Conservation (phyloP, 2,888 invertebrate species). For the Pandemis cinnamomeana region DNA sequence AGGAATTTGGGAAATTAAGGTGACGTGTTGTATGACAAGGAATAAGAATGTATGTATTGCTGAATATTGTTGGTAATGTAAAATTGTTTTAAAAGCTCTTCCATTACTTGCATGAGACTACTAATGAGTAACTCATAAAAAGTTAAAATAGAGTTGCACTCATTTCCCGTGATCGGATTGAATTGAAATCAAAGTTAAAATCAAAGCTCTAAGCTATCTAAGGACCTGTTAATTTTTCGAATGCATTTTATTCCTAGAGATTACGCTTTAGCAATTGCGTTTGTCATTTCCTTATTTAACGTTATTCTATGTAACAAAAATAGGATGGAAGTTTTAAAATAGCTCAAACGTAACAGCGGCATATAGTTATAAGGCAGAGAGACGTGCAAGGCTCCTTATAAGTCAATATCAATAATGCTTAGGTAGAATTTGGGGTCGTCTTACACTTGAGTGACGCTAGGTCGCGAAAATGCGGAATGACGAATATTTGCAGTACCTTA, state of each 20-base stretch:
- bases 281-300: background rate
- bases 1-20: background rate
- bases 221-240: background rate
- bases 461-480: slow-evolving; percentile 23
- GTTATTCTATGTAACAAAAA: background rate
- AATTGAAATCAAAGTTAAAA: background rate
- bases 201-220: no score
- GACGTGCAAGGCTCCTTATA: slow-evolving; percentile 14
- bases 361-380: background rate
- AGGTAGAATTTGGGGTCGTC: slow-evolving; percentile 6
- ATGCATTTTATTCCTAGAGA: background rate
- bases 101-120: background rate
- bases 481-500: slow-evolving; percentile 31
- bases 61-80: no score
- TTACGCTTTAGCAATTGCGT: background rate
- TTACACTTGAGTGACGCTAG: slow-evolving; percentile 1
- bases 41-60: background rate
- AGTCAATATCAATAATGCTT: slow-evolving; percentile 28
- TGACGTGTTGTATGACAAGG: background rate
- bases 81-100: background rate
- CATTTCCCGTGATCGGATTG: background rate
- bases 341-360: slow-evolving; percentile 15
- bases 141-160: background rate
- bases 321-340: slow-evolving; percentile 24
- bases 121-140: no score